Percentiles rank a stretch among this genome's conserved stretches.
Evolutionary conservation across 2,113 vertebrate species (phyloP).

Genomic region (Pangasianodon gigas): DNA sequence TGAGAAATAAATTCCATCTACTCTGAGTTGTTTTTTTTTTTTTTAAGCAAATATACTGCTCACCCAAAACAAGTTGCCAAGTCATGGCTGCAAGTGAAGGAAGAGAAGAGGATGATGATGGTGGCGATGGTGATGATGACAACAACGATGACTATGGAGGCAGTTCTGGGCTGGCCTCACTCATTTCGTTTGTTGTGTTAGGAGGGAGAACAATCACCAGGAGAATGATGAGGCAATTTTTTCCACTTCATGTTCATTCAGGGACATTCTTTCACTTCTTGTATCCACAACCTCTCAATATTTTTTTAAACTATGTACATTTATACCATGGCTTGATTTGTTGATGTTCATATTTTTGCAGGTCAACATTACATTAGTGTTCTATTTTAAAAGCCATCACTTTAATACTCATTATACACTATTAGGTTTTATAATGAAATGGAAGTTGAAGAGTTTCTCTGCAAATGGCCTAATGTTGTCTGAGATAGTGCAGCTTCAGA

Average conservation of each 20-base stretch:
- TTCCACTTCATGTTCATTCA: not conserved
- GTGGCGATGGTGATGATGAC: not conserved
- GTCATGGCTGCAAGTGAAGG: not conserved
- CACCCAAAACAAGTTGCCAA: not conserved
- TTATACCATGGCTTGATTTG: constrained; percentile 65
- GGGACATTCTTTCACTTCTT: not conserved
- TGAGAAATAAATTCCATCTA: not conserved
- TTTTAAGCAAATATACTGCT: not conserved
- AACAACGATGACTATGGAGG: not conserved
- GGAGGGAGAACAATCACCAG: not conserved
- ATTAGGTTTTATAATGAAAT: constrained; percentile 5
- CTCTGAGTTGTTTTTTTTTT: no score
- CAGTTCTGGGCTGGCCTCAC: not conserved
- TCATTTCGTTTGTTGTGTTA: not conserved
- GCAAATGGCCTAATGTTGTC: constrained; percentile 55
- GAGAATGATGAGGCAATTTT: not conserved
- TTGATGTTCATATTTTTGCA: constrained; percentile 51
- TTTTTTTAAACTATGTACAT: constrained; percentile 60
- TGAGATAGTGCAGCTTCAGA: constrained; percentile 61
- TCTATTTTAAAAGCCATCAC: constrained; percentile 37
- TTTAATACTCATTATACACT: constrained; percentile 39
- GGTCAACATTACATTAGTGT: constrained; percentile 46
- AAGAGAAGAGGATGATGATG: not conserved
- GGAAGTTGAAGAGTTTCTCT: constrained; percentile 41
- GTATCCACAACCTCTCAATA: not conserved